Evolutionary conservation across 2,888 invertebrate genomes (phyloP).

Genomic region (Microdon myrmicae): DNA sequence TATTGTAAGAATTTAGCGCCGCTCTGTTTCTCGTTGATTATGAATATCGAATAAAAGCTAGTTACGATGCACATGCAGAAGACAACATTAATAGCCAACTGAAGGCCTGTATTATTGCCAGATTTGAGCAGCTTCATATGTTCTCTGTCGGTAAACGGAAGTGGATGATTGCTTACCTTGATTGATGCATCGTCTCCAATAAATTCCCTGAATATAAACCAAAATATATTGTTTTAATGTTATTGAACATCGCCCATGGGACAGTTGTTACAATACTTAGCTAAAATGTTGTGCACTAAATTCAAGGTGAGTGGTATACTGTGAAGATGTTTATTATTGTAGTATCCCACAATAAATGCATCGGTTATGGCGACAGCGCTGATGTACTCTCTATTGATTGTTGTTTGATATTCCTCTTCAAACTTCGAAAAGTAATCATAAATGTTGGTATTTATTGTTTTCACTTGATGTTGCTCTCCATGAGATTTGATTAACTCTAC

Average conservation of each 20-base stretch:
- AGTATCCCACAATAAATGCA: constrained; percentile 34
- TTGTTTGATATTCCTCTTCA: not conserved
- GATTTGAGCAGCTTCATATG: constrained; percentile 4
- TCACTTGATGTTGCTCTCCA: constrained; percentile 4
- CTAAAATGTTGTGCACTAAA: constrained; percentile 50
- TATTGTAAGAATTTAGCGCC: constrained; percentile 78
- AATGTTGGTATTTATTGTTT: not conserved
- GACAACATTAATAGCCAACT: constrained; percentile 74
- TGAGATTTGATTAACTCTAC: constrained; percentile 1
- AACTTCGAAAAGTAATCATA: not conserved
- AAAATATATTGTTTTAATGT: no score
- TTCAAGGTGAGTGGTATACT: constrained; percentile 33
- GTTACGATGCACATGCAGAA: constrained; percentile 77
- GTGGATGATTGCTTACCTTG: constrained; percentile 72
- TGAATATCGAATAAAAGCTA: constrained; percentile 71
- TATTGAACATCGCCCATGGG: no score
- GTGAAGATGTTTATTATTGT: constrained; percentile 29
- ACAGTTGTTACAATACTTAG: no score
- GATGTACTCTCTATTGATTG: constrained; percentile 9
- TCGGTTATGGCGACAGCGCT: constrained; percentile 28
- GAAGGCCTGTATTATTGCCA: constrained; percentile 66
- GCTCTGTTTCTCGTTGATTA: constrained; percentile 71
- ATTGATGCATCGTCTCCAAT: constrained; percentile 42
- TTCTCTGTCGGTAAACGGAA: constrained; percentile 70
- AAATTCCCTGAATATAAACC: not conserved